A percentile compares a stretch with the other conserved stretches of the same genome.
phyloP scores from a whole-genome alignment of 92 coral and sea anemone genomes.

The Ricordea florida region DNA sequence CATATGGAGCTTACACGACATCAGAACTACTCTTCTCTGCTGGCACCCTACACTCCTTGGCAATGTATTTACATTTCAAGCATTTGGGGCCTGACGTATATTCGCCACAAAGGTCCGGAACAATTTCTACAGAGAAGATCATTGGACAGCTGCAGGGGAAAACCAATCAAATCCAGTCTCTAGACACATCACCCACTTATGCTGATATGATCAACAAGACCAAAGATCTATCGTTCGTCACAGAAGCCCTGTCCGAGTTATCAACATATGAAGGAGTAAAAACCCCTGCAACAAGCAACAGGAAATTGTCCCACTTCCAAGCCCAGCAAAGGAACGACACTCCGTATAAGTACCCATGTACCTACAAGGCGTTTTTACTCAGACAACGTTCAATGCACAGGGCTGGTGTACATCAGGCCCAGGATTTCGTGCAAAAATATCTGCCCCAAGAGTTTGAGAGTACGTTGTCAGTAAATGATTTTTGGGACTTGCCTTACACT shows the following conservation, averaged over 20 bases:
- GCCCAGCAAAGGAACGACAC: background rate
- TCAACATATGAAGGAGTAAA: background rate
- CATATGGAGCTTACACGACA: background rate
- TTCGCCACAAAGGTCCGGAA: background rate
- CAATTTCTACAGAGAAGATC: conserved; percentile 2
- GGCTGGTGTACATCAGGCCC: conserved; percentile 21
- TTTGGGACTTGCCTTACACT: conserved; percentile 16
- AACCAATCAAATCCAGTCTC: conserved; percentile 1
- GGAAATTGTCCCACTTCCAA: background rate
- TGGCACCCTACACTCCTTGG: background rate
- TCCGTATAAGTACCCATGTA: conserved; percentile 10
- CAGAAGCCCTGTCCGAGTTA: background rate
- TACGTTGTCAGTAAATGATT: background rate
- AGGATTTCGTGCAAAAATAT: conserved; percentile 10
- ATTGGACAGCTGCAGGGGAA: conserved; percentile 10
- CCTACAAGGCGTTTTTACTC: background rate
- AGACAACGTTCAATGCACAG: conserved; percentile 17
- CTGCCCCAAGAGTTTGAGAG: conserved; percentile 18
- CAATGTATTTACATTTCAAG: conserved; percentile 10
- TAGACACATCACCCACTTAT: conserved; percentile 17
- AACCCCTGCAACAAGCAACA: background rate
- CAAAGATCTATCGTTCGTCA: conserved; percentile 1
- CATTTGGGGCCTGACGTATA: background rate
- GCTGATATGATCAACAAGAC: background rate
- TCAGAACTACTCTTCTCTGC: conserved; percentile 2